Base-by-base conservation (phyloP, 2,888 invertebrate species). In the Caenorhabditis virilis region DNA sequence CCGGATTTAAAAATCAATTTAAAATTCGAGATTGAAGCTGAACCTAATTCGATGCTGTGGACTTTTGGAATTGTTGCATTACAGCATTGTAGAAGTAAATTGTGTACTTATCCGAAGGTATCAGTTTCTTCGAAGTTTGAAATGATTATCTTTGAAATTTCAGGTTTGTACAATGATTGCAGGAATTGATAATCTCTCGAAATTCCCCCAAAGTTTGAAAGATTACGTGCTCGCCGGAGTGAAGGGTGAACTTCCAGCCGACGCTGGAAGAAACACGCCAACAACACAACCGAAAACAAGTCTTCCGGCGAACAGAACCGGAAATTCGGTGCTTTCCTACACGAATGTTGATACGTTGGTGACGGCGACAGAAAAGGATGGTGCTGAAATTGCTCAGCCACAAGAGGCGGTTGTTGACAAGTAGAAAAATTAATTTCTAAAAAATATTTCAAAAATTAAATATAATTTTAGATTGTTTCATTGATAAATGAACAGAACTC, bases 21-120 rank as follows among this genome's bases (percentile, higher is more conserved):
- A 18, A 98, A 98, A 86, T 99, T 99, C 86, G 98, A 99, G 87
- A 95, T 99, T 79, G 95, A 95, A 88, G 97, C 98, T 83, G 90
- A 91, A 0, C 91, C 91, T 76, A 91, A 91, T n/a, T 58, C 68
- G 56, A 95, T 95, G 86, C 93, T 98, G 91, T 97, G 93, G 85
- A 92, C 90, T 83, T 98, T 98, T 84, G 97, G 97, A 25, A 90
- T 95, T 68, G 92, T 94, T 0, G 97, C 97, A 0, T 85, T 98
- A 50, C 95, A 76, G 26, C 65, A 73, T 48, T 98, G 97, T 85
- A 95, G 94, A 84, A 83, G 83, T 18, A 84, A 93, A 45, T 87
- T 98, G 53, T 93, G 94, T 84, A 93, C 95, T 70, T 97, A 95
- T 84, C 93, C 94, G 15, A 79, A 78, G 67, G 76, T 74, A n/a